Evolutionary conservation across 2,888 invertebrate genomes (phyloP).

Genomic region (Tupiocoris notatus): DNA sequence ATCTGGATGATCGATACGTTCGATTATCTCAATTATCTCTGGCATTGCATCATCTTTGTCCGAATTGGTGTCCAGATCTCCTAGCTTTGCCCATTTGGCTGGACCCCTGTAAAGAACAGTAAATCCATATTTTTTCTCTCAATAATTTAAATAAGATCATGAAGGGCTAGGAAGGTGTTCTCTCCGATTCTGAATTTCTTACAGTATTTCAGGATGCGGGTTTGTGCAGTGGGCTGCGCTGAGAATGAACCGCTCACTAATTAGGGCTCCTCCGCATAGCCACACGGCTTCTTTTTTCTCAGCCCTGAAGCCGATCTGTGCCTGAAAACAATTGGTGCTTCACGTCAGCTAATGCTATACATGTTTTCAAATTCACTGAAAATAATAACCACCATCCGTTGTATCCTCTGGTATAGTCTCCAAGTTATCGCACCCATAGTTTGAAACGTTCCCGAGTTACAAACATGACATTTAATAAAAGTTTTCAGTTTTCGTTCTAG

Average conservation of each 20-base stretch:
- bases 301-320: slow-evolving; percentile 54
- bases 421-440: too few species aligned
- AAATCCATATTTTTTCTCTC: neutral
- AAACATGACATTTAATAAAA: too few species aligned
- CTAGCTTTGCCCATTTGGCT: slow-evolving; percentile 42
- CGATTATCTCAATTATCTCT: slow-evolving; percentile 18
- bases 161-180: neutral
- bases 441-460: too few species aligned
- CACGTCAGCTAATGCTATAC: neutral
- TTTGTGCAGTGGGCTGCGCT: slow-evolving; percentile 58
- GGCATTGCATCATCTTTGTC: slow-evolving; percentile 36
- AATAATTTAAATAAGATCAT: neutral
- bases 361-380: neutral
- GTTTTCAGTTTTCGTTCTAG: too few species aligned
- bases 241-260: slow-evolving; percentile 55
- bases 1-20: slow-evolving; percentile 37
- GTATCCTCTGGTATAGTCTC: neutral
- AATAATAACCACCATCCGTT: neutral
- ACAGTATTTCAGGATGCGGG: slow-evolving; percentile 24
- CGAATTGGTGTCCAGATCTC: slow-evolving; percentile 38
- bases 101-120: slow-evolving; percentile 9
- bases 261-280: slow-evolving; percentile 56
- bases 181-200: neutral
- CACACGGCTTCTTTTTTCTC: slow-evolving; percentile 47
- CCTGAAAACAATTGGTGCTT: slow-evolving; percentile 51